Evolutionary conservation across 2,113 vertebrate species (phyloP).

Genomic region (Theristicus caerulescens): DNA sequence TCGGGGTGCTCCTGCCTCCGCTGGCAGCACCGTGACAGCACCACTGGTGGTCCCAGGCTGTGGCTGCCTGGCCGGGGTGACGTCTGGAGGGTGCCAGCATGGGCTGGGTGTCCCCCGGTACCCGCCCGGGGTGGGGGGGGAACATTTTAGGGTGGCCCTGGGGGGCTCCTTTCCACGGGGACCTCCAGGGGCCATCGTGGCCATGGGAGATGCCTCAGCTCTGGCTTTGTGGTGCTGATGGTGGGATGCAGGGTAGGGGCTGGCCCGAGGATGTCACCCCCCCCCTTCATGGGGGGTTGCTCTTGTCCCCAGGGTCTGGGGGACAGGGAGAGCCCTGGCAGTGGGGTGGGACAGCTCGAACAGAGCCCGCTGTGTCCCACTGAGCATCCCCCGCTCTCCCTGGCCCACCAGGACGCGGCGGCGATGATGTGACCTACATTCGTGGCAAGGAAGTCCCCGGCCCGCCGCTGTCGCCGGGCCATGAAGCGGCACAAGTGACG

Average conservation of each 20-base stretch:
- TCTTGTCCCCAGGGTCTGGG: neutral
- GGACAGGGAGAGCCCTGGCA: neutral
- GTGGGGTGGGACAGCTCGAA: fast-evolving
- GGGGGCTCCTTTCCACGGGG: neutral
- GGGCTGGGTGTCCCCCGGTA: neutral
- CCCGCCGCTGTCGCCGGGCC: neutral
- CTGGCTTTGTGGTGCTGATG: neutral
- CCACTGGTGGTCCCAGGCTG: fast-evolving
- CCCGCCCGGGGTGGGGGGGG: fast-evolving
- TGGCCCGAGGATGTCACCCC: neutral
- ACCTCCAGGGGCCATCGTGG: neutral
- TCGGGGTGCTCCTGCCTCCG: neutral
- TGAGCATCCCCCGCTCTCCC: neutral
- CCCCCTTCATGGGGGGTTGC: fast-evolving
- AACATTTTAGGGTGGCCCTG: neutral
- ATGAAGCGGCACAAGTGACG: constrained; percentile 64
- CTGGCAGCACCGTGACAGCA: fast-evolving
- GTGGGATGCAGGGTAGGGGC: fast-evolving
- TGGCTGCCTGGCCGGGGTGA: neutral
- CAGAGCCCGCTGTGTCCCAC: neutral
- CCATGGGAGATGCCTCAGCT: neutral
- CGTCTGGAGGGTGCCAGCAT: neutral
- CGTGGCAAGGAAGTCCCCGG: neutral
- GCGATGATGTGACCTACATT: constrained; percentile 7
- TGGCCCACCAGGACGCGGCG: neutral